Conservation (phyloP, 1,140 invertebrate species). For the Drosophila leontia region DNA sequence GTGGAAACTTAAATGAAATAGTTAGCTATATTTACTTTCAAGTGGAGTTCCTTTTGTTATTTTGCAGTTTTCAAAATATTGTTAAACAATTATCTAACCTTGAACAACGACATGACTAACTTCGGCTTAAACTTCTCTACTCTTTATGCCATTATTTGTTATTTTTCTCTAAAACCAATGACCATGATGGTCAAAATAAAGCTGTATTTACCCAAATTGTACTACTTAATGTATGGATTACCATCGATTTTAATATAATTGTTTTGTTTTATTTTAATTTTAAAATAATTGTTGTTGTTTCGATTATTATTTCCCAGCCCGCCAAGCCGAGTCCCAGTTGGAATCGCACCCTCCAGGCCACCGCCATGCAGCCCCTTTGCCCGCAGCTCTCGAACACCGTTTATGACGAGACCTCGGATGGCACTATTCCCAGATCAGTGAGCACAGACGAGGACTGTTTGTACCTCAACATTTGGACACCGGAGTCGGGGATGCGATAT, state of each 20-base stretch:
- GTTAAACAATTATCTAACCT: neutral
- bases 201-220: neutral
- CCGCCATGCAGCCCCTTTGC: slow-evolving; percentile 85
- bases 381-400: slow-evolving; percentile 85
- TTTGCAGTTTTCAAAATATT: neutral
- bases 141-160: neutral
- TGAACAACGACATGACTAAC: neutral
- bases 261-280: neutral
- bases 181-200: neutral
- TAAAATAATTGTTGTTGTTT: too few species aligned
- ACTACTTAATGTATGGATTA: neutral
- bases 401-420: slow-evolving; percentile 75
- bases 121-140: neutral
- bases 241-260: neutral
- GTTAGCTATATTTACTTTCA: neutral
- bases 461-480: slow-evolving; percentile 87
- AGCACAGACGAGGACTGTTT: slow-evolving; percentile 86
- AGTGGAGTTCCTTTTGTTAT: neutral
- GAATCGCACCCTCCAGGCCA: slow-evolving; percentile 85
- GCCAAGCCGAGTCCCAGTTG: slow-evolving; percentile 85
- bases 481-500: slow-evolving; percentile 86
- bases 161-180: neutral
- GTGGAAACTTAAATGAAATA: too few species aligned
- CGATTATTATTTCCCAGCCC: slow-evolving; percentile 62
- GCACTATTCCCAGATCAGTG: slow-evolving; percentile 36